These are phyloP conservation scores for Cathartes aura DNA, from an alignment of 2,113 vertebrate species.

Conservation along the genomic window DNA sequence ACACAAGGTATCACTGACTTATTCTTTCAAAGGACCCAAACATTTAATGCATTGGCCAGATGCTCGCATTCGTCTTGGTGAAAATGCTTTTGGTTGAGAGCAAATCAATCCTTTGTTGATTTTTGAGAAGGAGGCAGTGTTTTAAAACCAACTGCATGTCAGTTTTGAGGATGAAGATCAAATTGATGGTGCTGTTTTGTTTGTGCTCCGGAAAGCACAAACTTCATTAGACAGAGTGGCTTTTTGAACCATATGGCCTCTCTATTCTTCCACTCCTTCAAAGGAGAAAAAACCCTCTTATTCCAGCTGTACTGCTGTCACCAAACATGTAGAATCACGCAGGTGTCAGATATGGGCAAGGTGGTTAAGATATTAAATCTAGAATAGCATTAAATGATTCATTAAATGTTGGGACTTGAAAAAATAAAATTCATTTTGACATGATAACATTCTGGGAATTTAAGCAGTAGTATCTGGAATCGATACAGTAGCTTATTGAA, in stretches of 20 bases:
- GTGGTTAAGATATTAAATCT: slow-evolving; percentile 11
- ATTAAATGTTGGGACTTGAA: not conserved
- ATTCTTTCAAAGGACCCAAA: slow-evolving; percentile 31
- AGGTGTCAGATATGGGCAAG: not conserved
- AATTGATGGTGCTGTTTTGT: slow-evolving; percentile 46
- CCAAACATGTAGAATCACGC: not conserved
- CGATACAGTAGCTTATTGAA: not conserved
- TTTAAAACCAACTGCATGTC: slow-evolving; percentile 33
- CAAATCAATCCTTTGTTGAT: slow-evolving; percentile 43
- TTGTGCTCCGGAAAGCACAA: slow-evolving; percentile 31
- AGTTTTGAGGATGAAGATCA: slow-evolving; percentile 4
- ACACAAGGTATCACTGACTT: slow-evolving; percentile 8
- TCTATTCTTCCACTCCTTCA: slow-evolving; percentile 25
- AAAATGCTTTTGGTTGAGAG: slow-evolving; percentile 8
- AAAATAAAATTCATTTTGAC: not conserved
- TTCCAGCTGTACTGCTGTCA: not conserved
- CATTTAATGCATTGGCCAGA: slow-evolving; percentile 18
- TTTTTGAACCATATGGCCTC: slow-evolving; percentile 52
- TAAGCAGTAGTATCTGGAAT: not conserved
- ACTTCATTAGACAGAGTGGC: slow-evolving; percentile 23
- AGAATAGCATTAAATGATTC: not conserved
- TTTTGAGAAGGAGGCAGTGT: slow-evolving; percentile 22
- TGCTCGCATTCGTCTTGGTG: not conserved
- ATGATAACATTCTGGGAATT: not conserved
- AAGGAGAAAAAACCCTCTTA: not conserved